phyloP scores from a whole-genome alignment of 2,888 invertebrate species.

The Eledona agricola region DNA sequence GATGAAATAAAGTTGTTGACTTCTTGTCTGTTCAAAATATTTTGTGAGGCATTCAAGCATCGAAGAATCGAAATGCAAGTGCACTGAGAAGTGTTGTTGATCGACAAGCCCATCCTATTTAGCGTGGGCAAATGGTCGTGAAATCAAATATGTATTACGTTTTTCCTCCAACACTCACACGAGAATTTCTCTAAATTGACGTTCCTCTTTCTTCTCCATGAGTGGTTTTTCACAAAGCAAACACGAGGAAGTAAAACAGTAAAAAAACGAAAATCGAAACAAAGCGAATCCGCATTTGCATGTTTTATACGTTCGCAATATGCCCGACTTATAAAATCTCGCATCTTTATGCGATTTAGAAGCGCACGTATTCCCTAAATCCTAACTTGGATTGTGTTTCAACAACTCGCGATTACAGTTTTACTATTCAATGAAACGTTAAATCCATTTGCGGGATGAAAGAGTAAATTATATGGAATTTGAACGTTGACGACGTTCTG shows the following conservation, averaged over 20 bases:
- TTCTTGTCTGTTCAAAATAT: no score
- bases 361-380: constrained; percentile 20
- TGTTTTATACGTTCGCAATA: constrained; percentile 32
- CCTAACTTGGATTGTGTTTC: constrained; percentile 42
- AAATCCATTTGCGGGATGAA: constrained; percentile 45
- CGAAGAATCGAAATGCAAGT: no score
- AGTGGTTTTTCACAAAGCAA: constrained; percentile 41
- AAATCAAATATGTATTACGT: constrained; percentile 18
- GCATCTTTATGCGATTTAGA: constrained; percentile 28
- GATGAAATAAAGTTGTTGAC: no score
- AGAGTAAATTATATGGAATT: constrained; percentile 41
- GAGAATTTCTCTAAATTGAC: constrained; percentile 39
- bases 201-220: constrained; percentile 38
- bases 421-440: constrained; percentile 45
- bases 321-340: constrained; percentile 27
- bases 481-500: constrained; percentile 12
- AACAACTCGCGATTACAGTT: constrained; percentile 47
- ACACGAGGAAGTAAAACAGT: constrained; percentile 33
- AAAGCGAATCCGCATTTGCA: constrained; percentile 31
- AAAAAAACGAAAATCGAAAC: constrained; percentile 35
- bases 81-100: no score
- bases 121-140: constrained; percentile 9
- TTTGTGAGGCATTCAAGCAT: no score
- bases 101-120: neutral
- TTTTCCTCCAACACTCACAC: constrained; percentile 19